Conservation (phyloP, 2,113 vertebrate genomes). For the Bos indicus region DNA sequence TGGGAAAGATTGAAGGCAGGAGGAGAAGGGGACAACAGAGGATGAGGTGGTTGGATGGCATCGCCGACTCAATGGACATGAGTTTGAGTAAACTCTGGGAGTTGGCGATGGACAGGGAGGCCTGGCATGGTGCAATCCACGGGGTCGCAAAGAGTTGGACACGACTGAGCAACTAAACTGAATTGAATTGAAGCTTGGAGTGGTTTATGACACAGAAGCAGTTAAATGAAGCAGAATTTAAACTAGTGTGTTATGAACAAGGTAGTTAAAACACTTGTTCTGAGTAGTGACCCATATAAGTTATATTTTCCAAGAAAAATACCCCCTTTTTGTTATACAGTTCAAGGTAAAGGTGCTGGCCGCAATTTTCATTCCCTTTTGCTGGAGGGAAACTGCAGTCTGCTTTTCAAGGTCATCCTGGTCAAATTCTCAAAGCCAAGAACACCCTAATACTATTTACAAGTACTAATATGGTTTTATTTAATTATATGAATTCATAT, state of each 20-base stretch:
- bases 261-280: background rate
- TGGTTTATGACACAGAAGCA: background rate
- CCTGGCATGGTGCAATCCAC: background rate
- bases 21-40: background rate
- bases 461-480: background rate
- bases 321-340: background rate
- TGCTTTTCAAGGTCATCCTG: background rate
- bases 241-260: background rate
- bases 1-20: background rate
- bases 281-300: background rate
- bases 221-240: background rate
- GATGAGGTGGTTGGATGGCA: background rate
- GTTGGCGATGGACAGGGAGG: background rate
- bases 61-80: rapidly evolving
- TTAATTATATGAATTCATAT: background rate
- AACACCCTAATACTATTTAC: background rate
- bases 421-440: background rate
- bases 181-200: background rate
- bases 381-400: background rate
- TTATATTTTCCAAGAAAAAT: conserved; percentile 1
- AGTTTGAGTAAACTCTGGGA: background rate
- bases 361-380: background rate
- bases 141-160: background rate
- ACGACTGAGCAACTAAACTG: rapidly evolving
- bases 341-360: background rate